phyloP scores from a whole-genome alignment of 2,113 vertebrate genomes.

The Hylia prasina region DNA sequence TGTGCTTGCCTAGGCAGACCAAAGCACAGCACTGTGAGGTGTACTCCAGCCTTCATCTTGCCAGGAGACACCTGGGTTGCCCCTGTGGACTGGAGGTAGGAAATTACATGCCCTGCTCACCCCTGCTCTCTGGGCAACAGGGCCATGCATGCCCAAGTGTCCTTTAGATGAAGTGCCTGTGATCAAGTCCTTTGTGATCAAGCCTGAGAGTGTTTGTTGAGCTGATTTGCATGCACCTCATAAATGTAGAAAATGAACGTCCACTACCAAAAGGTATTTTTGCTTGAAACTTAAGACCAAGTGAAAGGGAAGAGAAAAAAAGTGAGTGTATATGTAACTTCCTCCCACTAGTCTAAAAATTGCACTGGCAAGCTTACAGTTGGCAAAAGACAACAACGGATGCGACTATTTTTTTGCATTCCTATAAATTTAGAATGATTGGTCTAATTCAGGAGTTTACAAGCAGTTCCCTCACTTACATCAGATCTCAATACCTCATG shows the following conservation, averaged over 20 bases:
- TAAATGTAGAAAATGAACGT: neutral
- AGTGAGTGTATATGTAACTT: neutral
- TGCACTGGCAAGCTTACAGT: neutral
- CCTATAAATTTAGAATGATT: neutral
- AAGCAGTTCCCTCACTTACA: neutral
- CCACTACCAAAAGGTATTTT: neutral
- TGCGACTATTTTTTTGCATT: neutral
- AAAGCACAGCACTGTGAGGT: neutral
- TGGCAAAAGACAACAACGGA: neutral
- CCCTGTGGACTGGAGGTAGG: neutral
- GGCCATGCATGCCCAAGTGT: neutral
- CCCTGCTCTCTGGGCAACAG: neutral
- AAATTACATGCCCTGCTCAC: neutral
- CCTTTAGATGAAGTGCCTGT: neutral
- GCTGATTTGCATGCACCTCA: neutral
- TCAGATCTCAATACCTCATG: neutral
- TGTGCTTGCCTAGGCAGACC: neutral
- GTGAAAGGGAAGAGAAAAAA: neutral
- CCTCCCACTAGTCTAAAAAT: neutral
- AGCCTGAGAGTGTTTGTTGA: neutral
- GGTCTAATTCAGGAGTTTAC: constrained; percentile 6
- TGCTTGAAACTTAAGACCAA: neutral
- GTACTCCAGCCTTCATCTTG: neutral
- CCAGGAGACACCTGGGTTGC: neutral
- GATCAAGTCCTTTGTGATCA: neutral